A percentile compares a stretch with the other conserved stretches of the same genome.
These are phyloP conservation scores for Pseudorhiza aurosa DNA, from an alignment of 30 jellyfish, hydroid and myxozoan species.

Conservation along the genomic window DNA sequence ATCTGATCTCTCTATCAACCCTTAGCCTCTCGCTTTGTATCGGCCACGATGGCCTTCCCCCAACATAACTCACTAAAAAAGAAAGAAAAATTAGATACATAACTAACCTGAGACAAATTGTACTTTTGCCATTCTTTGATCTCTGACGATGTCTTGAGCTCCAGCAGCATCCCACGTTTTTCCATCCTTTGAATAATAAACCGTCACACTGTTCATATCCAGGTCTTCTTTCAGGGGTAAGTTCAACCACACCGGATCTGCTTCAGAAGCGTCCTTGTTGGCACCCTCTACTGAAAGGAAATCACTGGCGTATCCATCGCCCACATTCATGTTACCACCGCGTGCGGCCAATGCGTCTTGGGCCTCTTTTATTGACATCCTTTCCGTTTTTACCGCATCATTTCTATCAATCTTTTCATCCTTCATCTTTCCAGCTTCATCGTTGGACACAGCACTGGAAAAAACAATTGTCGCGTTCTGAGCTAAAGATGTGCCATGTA, in stretches of 20 bases:
- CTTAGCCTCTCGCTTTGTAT: too few relatives aligned
- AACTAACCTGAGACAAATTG: slow-evolving; percentile 30
- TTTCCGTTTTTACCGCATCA: not conserved
- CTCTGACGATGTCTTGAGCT: slow-evolving; percentile 22
- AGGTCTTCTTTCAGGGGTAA: slow-evolving; percentile 20
- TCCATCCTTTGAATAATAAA: slow-evolving; percentile 74
- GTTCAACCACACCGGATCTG: not conserved
- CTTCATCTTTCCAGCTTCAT: not conserved
- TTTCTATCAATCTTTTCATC: not conserved
- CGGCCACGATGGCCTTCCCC: too few relatives aligned
- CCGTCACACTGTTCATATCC: slow-evolving; percentile 46
- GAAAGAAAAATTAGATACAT: too few relatives aligned
- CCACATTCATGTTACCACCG: not conserved
- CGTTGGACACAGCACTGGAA: not conserved
- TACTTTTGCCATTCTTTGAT: slow-evolving; percentile 17
- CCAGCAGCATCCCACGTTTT: slow-evolving; percentile 67
- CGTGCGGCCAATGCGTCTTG: not conserved
- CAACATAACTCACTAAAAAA: too few relatives aligned
- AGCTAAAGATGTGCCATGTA: not conserved
- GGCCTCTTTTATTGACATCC: slow-evolving; percentile 6
- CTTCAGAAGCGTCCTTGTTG: not conserved
- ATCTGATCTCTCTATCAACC: too few relatives aligned
- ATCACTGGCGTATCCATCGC: slow-evolving; percentile 50
- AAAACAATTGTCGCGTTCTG: not conserved
- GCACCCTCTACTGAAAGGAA: slow-evolving; percentile 17